These are phyloP conservation scores for Caenorhabditis wallacei DNA, from an alignment of 2,888 invertebrate genomes.

Conservation along the genomic window DNA sequence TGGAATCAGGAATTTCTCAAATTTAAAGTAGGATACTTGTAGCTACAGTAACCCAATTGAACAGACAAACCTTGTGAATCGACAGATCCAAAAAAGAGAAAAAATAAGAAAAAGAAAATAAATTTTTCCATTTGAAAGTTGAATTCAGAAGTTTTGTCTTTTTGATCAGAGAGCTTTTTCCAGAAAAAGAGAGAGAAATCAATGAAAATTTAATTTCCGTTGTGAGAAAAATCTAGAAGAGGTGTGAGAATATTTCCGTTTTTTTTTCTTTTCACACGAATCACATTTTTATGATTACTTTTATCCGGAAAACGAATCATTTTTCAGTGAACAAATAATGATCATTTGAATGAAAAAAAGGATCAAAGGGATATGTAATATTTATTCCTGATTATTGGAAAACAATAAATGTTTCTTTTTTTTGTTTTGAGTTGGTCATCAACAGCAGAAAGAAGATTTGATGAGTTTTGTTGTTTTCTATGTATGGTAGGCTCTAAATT, in stretches of 20 bases:
- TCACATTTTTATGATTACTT: constrained; percentile 9
- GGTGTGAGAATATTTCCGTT: not conserved
- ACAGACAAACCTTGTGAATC: not conserved
- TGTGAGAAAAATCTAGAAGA: not conserved
- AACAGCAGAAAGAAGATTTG: not conserved
- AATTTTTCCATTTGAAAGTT: not conserved
- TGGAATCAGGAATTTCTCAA: too few relatives aligned
- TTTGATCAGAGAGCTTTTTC: not conserved
- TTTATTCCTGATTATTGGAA: constrained; percentile 48
- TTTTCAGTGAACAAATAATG: not conserved
- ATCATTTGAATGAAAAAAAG: not conserved
- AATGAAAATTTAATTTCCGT: constrained; percentile 37
- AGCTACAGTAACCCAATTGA: not conserved
- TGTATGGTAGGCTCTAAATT: not conserved
- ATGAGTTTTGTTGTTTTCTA: constrained; percentile 2
- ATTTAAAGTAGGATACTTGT: too few relatives aligned
- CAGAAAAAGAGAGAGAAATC: constrained; percentile 12
- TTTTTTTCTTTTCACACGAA: constrained; percentile 1
- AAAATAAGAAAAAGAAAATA: not conserved
- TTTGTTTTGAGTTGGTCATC: constrained; percentile 39
- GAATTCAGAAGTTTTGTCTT: not conserved
- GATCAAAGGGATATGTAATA: constrained; percentile 34
- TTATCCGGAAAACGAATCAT: not conserved
- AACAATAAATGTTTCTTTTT: constrained; percentile 16
- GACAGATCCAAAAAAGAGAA: not conserved